Conservation (phyloP, 2,888 invertebrate species). For the Nemoura dubitans region DNA sequence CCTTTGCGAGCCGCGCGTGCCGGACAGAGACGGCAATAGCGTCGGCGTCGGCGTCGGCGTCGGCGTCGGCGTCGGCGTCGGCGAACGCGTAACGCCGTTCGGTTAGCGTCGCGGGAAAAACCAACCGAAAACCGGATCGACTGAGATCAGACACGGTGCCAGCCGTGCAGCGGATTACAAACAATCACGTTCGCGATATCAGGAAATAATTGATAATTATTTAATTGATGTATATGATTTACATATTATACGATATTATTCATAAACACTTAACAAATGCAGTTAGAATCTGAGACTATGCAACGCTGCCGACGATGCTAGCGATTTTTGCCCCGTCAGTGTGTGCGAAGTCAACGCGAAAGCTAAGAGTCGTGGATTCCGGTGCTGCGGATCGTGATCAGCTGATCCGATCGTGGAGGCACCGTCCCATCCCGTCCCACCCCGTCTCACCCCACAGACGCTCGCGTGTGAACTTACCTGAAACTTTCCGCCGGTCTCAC, state of each 20-base stretch:
- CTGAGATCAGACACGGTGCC: background rate
- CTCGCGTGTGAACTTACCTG: constrained; percentile 29
- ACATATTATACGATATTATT: too few relatives aligned
- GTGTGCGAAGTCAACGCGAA: too few relatives aligned
- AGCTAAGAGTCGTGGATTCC: too few relatives aligned
- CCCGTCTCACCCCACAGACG: background rate
- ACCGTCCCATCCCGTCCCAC: background rate
- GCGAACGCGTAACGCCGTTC: background rate
- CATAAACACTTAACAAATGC: too few relatives aligned
- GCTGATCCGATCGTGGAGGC: background rate
- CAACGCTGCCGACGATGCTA: too few relatives aligned
- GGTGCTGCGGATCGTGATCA: too few relatives aligned
- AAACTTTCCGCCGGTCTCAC: constrained; percentile 13
- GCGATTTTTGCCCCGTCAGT: too few relatives aligned
- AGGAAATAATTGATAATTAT: too few relatives aligned
- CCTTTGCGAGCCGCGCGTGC: constrained; percentile 30
- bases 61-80: background rate
- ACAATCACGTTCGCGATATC: background rate
- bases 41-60: background rate
- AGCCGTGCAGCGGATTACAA: background rate
- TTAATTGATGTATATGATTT: too few relatives aligned
- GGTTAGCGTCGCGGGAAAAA: background rate
- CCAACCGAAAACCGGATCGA: too few relatives aligned
- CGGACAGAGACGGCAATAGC: constrained; percentile 24
- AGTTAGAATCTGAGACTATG: too few relatives aligned